Conservation (phyloP, 2,888 invertebrate species). For the Trichopria drosophilae region DNA sequence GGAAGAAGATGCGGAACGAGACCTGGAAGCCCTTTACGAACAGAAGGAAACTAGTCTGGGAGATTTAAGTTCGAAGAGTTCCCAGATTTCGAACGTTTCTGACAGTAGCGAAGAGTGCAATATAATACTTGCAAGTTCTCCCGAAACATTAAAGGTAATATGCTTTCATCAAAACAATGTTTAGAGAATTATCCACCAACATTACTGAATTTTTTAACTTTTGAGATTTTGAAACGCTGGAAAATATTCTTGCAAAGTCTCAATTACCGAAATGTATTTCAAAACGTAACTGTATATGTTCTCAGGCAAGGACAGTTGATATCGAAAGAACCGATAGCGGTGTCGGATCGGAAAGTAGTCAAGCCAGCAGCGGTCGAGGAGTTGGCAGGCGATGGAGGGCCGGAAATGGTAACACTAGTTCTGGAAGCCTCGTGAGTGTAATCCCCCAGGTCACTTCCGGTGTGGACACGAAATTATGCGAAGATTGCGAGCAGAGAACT, state of each 20-base stretch:
- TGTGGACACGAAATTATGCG: constrained; percentile 67
- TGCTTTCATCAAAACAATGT: not conserved
- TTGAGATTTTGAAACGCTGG: not conserved
- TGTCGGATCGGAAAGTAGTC: constrained; percentile 89
- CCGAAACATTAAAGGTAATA: constrained; percentile 52
- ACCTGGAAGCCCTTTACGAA: constrained; percentile 59
- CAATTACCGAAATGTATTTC: constrained; percentile 1
- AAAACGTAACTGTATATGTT: too few species aligned
- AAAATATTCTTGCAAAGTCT: constrained; percentile 11
- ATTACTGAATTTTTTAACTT: constrained; percentile 13
- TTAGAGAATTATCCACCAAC: too few species aligned
- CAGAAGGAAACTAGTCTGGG: constrained; percentile 59
- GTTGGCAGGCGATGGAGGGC: constrained; percentile 50
- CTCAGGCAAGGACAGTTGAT: constrained; percentile 64
- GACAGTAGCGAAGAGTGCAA: constrained; percentile 86
- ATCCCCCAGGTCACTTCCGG: constrained; percentile 60
- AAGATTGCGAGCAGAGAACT: constrained; percentile 83
- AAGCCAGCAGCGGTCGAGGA: constrained; percentile 74
- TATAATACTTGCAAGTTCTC: constrained; percentile 60
- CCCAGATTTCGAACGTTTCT: constrained; percentile 78
- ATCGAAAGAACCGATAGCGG: constrained; percentile 92
- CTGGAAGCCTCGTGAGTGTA: constrained; percentile 46
- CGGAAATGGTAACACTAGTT: constrained; percentile 54
- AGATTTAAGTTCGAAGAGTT: constrained; percentile 70
- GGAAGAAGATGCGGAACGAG: constrained; percentile 65